These are phyloP conservation scores for Drosophila littoralis DNA, from an alignment of 1,140 invertebrate species.

Conservation along the genomic window DNA sequence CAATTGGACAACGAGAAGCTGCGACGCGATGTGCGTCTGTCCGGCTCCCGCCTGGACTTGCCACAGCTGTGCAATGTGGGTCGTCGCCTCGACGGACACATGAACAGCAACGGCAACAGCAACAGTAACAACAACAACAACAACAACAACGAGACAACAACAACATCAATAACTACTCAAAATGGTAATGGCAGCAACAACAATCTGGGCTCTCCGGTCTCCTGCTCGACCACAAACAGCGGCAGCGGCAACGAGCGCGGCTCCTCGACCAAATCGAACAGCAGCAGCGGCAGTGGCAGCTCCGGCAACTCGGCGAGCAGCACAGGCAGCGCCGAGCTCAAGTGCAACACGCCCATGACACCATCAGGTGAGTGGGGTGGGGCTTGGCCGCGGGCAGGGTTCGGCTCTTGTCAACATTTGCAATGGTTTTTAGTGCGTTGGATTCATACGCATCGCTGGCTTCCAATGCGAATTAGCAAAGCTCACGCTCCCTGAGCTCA, in stretches of 20 bases:
- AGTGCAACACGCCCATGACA: constrained; percentile 83
- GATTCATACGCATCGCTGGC: constrained; percentile 57
- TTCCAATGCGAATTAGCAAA: constrained; percentile 70
- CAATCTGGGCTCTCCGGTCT: constrained; percentile 78
- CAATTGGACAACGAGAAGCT: constrained; percentile 84
- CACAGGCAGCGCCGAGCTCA: constrained; percentile 72
- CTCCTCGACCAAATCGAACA: constrained; percentile 81
- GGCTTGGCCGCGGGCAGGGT: not conserved
- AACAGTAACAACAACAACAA: constrained; percentile 51
- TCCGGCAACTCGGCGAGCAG: constrained; percentile 76
- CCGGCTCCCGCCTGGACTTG: constrained; percentile 73
- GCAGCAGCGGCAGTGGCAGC: constrained; percentile 77
- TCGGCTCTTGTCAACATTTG: constrained; percentile 28
- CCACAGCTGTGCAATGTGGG: constrained; percentile 74
- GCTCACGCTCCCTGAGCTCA: constrained; percentile 44
- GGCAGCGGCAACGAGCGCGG: constrained; percentile 74
- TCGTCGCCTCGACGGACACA: constrained; percentile 72
- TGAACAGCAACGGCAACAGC: constrained; percentile 42
- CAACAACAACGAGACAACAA: constrained; percentile 50
- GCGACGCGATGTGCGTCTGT: constrained; percentile 75
- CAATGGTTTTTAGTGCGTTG: constrained; percentile 44
- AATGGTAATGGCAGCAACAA: constrained; percentile 61
- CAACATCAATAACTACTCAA: constrained; percentile 30
- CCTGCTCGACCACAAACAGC: constrained; percentile 77
- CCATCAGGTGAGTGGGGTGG: constrained; percentile 69